Evolutionary conservation across 2,888 invertebrate genomes (phyloP).

Genomic region (Xylocampa areola): DNA sequence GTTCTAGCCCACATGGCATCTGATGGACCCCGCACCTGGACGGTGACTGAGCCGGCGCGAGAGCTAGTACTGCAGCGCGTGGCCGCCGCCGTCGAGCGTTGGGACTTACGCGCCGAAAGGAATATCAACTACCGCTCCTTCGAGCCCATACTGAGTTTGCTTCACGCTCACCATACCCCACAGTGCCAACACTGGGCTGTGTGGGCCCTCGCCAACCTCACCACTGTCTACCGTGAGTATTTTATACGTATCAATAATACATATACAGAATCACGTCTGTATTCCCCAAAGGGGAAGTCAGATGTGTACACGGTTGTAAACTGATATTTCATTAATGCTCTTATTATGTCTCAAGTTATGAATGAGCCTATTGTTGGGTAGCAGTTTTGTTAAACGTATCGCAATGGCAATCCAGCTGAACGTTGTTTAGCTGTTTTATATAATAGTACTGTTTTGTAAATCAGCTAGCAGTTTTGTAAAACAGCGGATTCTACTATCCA

Average conservation of each 20-base stretch:
- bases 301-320: too few relatives aligned
- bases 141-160: constrained; percentile 96
- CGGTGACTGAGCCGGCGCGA: constrained; percentile 92
- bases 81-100: constrained; percentile 95
- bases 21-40: constrained; percentile 96
- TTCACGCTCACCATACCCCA: constrained; percentile 95
- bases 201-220: constrained; percentile 99
- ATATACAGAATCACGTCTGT: too few relatives aligned
- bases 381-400: too few relatives aligned
- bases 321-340: too few relatives aligned
- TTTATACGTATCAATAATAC: neutral
- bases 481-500: too few relatives aligned
- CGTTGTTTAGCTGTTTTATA: too few relatives aligned
- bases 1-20: constrained; percentile 98
- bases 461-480: too few relatives aligned
- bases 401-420: too few relatives aligned
- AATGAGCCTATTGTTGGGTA: too few relatives aligned
- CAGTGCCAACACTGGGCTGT: constrained; percentile 99
- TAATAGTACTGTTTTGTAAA: too few relatives aligned
- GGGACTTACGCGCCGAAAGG: constrained; percentile 96
- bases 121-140: constrained; percentile 98
- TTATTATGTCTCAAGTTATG: too few relatives aligned
- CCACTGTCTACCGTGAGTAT: constrained; percentile 96
- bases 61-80: constrained; percentile 93
- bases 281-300: too few relatives aligned